Evolutionary conservation across 1,140 invertebrate genomes (phyloP).

Genomic region (Euwallacea fornicatus): DNA sequence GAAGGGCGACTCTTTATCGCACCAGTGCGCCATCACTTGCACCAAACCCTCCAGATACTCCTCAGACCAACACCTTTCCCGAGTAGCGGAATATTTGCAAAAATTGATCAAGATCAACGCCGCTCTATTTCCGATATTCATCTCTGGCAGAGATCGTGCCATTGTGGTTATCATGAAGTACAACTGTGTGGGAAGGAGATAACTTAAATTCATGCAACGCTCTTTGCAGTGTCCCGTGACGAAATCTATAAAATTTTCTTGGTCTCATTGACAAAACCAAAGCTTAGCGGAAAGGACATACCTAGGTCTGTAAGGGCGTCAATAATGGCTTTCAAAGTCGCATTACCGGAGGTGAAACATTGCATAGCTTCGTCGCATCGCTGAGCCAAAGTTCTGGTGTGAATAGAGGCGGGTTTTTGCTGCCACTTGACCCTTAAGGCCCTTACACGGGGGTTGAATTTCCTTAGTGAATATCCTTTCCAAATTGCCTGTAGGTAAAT

Average conservation of each 20-base stretch:
- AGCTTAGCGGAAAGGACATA: slow-evolving; percentile 23
- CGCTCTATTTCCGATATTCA: slow-evolving; percentile 56
- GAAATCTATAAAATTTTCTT: slow-evolving; percentile 55
- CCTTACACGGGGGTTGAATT: slow-evolving; percentile 51
- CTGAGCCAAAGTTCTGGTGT: slow-evolving; percentile 52
- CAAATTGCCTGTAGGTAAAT: slow-evolving; percentile 57
- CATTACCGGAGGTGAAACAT: slow-evolving; percentile 52
- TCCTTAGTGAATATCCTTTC: slow-evolving; percentile 59
- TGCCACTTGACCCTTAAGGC: slow-evolving; percentile 51
- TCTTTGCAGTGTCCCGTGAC: slow-evolving; percentile 58
- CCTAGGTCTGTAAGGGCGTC: slow-evolving; percentile 54
- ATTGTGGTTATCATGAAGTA: slow-evolving; percentile 56
- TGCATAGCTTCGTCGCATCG: slow-evolving; percentile 54
- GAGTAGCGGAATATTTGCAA: slow-evolving; percentile 51
- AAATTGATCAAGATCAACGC: slow-evolving; percentile 60
- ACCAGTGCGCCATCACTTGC: slow-evolving; percentile 62
- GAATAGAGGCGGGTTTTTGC: slow-evolving; percentile 44
- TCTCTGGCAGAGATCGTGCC: slow-evolving; percentile 59
- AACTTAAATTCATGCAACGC: slow-evolving; percentile 50
- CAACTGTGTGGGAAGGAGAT: slow-evolving; percentile 53
- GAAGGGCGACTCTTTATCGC: slow-evolving; percentile 63
- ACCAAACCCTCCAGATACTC: slow-evolving; percentile 54
- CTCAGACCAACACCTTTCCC: slow-evolving; percentile 38
- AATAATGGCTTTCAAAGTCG: slow-evolving; percentile 55
- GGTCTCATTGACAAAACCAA: not conserved